A percentile compares a stretch with the other conserved stretches of the same genome.
phyloP scores from a whole-genome alignment of 2,797 vertebrate genomes.

The Amblyraja radiata region DNA sequence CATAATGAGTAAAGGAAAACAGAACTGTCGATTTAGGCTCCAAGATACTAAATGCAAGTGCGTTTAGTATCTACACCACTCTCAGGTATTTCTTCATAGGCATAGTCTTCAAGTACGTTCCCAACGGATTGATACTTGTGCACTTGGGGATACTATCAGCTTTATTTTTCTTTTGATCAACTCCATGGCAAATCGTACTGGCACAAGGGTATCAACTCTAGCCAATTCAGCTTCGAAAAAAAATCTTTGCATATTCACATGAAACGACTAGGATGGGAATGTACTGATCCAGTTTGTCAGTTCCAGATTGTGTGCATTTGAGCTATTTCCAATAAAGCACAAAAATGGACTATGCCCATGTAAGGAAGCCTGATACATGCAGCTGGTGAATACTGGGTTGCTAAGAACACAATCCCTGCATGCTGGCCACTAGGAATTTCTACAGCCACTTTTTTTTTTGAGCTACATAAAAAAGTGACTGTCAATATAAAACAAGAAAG shows the following conservation, averaged over 20 bases:
- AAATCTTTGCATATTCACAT: neutral
- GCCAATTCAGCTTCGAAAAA: slow-evolving; percentile 16
- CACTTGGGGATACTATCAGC: neutral
- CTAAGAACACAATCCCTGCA: slow-evolving; percentile 69
- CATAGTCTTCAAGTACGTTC: slow-evolving; percentile 60
- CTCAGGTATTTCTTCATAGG: slow-evolving; percentile 79
- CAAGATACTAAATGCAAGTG: slow-evolving; percentile 83
- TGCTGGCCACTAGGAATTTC: slow-evolving; percentile 69
- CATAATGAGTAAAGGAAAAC: slow-evolving; percentile 73
- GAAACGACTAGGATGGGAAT: neutral
- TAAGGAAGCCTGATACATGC: slow-evolving; percentile 79
- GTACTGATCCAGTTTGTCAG: neutral
- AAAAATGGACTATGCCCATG: slow-evolving; percentile 67
- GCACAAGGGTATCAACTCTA: neutral
- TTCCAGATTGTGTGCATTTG: neutral
- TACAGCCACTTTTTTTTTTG: slow-evolving; percentile 64
- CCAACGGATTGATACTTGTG: neutral
- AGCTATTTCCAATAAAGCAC: slow-evolving; percentile 42
- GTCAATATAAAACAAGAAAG: slow-evolving; percentile 73
- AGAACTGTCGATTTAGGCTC: slow-evolving; percentile 66
- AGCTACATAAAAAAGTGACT: slow-evolving; percentile 62
- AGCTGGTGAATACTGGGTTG: slow-evolving; percentile 82
- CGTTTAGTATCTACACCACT: slow-evolving; percentile 82
- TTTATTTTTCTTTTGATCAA: neutral
- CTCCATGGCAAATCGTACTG: neutral